Base-by-base conservation (phyloP, 1,140 invertebrate genomes). In the Atta colombica region DNA sequence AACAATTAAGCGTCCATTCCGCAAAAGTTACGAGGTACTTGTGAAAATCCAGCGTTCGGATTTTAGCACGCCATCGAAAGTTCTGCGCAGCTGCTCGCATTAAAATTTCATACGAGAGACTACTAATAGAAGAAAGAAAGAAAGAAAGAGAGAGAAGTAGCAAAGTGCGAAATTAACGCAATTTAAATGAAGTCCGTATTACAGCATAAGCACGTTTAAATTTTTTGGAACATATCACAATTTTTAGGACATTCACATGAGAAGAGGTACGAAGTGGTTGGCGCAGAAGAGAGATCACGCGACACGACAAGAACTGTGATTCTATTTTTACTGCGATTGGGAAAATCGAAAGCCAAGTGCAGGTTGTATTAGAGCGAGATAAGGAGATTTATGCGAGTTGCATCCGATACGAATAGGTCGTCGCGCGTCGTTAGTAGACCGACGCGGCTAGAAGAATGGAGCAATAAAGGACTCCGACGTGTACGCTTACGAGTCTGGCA, bases 401-500 rank as follows among this genome's bases (percentile, higher is more conserved):
- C 35, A 35, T 85, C 69, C 28, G 77, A 91, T 91, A 86, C 86
- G 85, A 87, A 88, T 90, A 88, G 89, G 69, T 90, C 77, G 88
- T 77, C 69, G 82, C 53, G 77, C 69, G 80, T 63, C 72, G 87
- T 89, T 91, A 89, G 87, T 87, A 86, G 90, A 88, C 85, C 87
- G 80, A 66, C 77, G 88, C 85, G 85, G 87, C 74, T 90, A 78
- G 89, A 93, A 92, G 93, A 93, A 94, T 93, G 92, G 91, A 90
- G 89, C 90, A 88, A 92, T 91, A 92, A 92, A 90, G 91, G 89
- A 90, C 51, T 28, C 45, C 75, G 88, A 82, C 65, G 77, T 82
- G 55, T 84, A 78, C 68, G 71, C 77, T 16, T 58, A 72, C 89
- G 90, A 88, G 69, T 72, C 86, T 86, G 81, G 87, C 85, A 85